These are phyloP conservation scores for Hemichromis elongatus DNA, from an alignment of 2,113 vertebrate species.

Conservation along the genomic window DNA sequence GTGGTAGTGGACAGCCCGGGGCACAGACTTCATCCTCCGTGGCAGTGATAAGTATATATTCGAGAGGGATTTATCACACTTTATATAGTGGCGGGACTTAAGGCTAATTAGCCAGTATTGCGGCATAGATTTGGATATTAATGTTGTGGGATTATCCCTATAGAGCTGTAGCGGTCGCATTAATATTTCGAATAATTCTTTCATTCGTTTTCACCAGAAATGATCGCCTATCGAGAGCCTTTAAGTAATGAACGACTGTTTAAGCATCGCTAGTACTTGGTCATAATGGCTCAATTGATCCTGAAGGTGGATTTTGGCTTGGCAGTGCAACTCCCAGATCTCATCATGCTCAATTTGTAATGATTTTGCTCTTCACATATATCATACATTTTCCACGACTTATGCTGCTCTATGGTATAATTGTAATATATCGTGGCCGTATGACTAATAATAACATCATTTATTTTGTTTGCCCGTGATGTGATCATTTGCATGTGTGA, in stretches of 20 bases:
- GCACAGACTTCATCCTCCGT: constrained; percentile 48
- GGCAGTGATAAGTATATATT: constrained; percentile 61
- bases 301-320: constrained; percentile 46
- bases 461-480: constrained; percentile 66
- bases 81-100: constrained; percentile 63
- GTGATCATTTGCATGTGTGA: constrained; percentile 69
- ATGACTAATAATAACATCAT: constrained; percentile 63
- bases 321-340: constrained; percentile 43
- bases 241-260: constrained; percentile 41
- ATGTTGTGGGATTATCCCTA: constrained; percentile 67
- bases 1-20: constrained; percentile 42
- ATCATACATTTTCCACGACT: constrained; percentile 55
- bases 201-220: constrained; percentile 55
- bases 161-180: constrained; percentile 52
- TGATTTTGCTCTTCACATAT: constrained; percentile 40
- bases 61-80: constrained; percentile 64
- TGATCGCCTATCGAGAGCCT: constrained; percentile 21
- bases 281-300: constrained; percentile 33
- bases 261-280: constrained; percentile 1
- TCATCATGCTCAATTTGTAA: constrained; percentile 57
- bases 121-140: constrained; percentile 71
- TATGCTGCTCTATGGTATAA: constrained; percentile 49
- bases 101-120: constrained; percentile 66
- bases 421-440: constrained; percentile 66
- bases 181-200: constrained; percentile 63